Percentiles rank a stretch among this genome's conserved stretches.
Evolutionary conservation across 2,888 invertebrate species (phyloP).

Genomic region (Allolobophora icterica): DNA sequence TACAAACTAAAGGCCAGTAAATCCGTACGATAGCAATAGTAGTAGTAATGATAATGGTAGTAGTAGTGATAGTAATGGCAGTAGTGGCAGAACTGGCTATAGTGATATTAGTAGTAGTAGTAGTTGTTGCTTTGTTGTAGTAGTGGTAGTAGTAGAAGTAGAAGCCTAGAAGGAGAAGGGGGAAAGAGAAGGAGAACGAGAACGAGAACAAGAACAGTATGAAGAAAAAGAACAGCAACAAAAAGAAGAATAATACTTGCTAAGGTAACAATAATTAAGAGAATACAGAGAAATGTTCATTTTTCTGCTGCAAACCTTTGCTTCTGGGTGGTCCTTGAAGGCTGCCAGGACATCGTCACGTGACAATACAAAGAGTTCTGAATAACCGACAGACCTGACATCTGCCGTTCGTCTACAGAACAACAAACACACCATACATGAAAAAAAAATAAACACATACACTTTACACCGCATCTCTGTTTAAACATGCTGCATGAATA

Average conservation of each 20-base stretch:
- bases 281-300: not conserved
- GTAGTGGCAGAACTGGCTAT: too few relatives aligned
- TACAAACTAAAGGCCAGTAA: too few relatives aligned
- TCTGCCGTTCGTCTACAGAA: conserved; percentile 85
- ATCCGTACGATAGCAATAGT: conserved; percentile 27
- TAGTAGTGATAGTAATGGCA: too few relatives aligned
- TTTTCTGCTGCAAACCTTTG: conserved; percentile 71
- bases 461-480: not conserved
- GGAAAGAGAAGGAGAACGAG: not conserved
- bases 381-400: conserved; percentile 92
- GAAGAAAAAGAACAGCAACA: conserved; percentile 30
- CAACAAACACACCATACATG: not conserved
- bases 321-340: conserved; percentile 96
- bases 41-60: conserved; percentile 24
- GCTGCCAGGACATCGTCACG: conserved; percentile 91
- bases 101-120: too few relatives aligned
- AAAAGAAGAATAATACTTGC: not conserved
- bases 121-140: too few relatives aligned
- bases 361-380: conserved; percentile 90
- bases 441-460: not conserved
- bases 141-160: too few relatives aligned
- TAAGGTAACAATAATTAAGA: not conserved
- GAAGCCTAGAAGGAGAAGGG: conserved; percentile 24
- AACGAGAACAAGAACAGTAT: not conserved
- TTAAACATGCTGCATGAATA: not conserved